Conservation (phyloP, 2,113 vertebrate species). For the Trichechus manatus region DNA sequence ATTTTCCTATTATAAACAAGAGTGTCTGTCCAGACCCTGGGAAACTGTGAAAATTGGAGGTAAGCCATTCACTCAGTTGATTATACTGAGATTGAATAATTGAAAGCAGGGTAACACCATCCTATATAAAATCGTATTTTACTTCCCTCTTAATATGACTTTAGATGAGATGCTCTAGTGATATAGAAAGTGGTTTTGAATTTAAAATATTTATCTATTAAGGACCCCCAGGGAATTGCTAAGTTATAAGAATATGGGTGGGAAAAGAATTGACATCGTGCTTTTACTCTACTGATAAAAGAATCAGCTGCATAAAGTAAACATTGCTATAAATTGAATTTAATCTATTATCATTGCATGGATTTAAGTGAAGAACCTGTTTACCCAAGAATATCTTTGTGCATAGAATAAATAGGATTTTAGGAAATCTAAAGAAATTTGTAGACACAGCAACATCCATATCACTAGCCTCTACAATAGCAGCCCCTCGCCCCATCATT, state of each 20-base stretch:
- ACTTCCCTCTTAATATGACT: constrained; percentile 77
- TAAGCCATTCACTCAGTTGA: constrained; percentile 75
- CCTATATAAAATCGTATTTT: constrained; percentile 81
- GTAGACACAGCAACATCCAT: neutral
- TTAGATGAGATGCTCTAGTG: constrained; percentile 59
- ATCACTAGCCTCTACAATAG: neutral
- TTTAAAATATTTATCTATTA: neutral
- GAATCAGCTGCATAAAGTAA: constrained; percentile 36
- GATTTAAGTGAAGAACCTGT: constrained; percentile 59
- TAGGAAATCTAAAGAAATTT: neutral
- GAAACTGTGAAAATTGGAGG: constrained; percentile 58
- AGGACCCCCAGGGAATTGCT: neutral
- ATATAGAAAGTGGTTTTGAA: constrained; percentile 42
- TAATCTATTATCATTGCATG: constrained; percentile 67
- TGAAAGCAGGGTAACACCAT: constrained; percentile 78
- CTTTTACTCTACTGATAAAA: constrained; percentile 5
- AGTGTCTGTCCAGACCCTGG: neutral
- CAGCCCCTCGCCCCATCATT: neutral
- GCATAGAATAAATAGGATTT: neutral
- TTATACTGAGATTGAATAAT: constrained; percentile 82
- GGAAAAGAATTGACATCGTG: neutral
- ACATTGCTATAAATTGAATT: neutral
- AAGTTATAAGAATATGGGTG: neutral
- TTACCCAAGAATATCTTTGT: constrained; percentile 38
- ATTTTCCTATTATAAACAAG: neutral